phyloP scores from a whole-genome alignment of 2,888 invertebrate species.

The Acanthopleura granulata region DNA sequence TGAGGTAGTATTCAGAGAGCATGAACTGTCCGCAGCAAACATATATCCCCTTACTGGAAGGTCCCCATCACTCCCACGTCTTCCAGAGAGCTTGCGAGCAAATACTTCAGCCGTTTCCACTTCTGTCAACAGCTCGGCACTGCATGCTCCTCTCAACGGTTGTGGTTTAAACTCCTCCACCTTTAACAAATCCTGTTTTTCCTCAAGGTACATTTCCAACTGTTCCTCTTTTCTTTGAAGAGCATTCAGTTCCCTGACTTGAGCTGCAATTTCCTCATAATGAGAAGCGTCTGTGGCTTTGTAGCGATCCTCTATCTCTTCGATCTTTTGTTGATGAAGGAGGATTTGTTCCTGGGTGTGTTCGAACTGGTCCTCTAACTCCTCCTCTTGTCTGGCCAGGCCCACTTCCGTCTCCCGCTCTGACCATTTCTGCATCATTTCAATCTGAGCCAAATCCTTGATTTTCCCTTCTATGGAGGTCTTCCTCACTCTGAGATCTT shows the following conservation, averaged over 20 bases:
- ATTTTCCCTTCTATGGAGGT: slow-evolving; percentile 46
- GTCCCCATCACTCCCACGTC: slow-evolving; percentile 35
- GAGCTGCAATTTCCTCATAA: slow-evolving; percentile 23
- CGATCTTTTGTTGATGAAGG: slow-evolving; percentile 34
- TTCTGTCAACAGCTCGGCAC: slow-evolving; percentile 38
- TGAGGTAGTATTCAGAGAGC: not conserved
- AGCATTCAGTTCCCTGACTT: slow-evolving; percentile 39
- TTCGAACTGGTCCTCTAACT: slow-evolving; percentile 44
- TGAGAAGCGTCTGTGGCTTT: slow-evolving; percentile 18
- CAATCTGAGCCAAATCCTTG: slow-evolving; percentile 41
- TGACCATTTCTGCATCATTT: slow-evolving; percentile 39
- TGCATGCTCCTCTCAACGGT: slow-evolving; percentile 47
- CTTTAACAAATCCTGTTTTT: slow-evolving; percentile 50
- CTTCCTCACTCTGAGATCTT: slow-evolving; percentile 26
- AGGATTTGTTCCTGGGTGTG: slow-evolving; percentile 38
- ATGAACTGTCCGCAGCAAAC: slow-evolving; percentile 17
- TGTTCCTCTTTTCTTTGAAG: slow-evolving; percentile 47
- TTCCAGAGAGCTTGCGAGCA: not conserved
- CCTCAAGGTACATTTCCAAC: slow-evolving; percentile 54
- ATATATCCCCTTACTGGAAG: slow-evolving; percentile 24
- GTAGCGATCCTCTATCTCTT: slow-evolving; percentile 36
- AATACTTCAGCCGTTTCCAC: not conserved
- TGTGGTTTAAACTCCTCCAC: slow-evolving; percentile 43
- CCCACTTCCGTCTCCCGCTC: slow-evolving; percentile 41
- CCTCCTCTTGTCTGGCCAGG: slow-evolving; percentile 40